Percentiles rank a stretch among this genome's conserved stretches.
phyloP scores from a whole-genome alignment of 2,888 invertebrate species.

The Watsonalla cultraria region DNA sequence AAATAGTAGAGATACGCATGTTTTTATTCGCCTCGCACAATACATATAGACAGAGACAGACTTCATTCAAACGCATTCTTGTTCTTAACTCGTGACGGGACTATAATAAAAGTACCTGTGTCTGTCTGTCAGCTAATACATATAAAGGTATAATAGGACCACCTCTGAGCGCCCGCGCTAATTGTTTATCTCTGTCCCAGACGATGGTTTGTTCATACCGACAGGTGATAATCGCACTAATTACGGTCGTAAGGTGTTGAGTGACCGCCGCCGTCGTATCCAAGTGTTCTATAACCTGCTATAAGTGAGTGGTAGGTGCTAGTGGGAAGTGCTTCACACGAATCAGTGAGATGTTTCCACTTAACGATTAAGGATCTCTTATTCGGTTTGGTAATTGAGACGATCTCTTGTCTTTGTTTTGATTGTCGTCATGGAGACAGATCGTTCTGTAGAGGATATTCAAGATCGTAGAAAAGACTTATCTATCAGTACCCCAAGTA shows the following conservation, averaged over 20 bases:
- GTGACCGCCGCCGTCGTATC: conserved; percentile 7
- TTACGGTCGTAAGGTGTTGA: conserved; percentile 7
- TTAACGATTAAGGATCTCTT: neutral
- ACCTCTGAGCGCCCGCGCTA: conserved; percentile 35
- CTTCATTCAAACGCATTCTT: too few species aligned
- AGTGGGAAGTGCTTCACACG: neutral
- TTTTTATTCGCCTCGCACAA: too few species aligned
- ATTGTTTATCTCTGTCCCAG: conserved; percentile 28
- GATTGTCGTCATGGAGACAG: too few species aligned
- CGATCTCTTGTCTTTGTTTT: neutral
- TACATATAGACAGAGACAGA: too few species aligned
- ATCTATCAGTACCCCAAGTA: too few species aligned
- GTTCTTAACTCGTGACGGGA: too few species aligned
- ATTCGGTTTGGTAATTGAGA: neutral
- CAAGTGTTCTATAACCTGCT: neutral
- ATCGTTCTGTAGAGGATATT: too few species aligned
- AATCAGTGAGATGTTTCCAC: neutral
- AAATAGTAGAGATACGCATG: too few species aligned
- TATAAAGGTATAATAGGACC: conserved; percentile 21
- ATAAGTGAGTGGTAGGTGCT: neutral
- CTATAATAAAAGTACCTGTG: too few species aligned
- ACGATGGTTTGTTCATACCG: conserved; percentile 12
- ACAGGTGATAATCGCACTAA: conserved; percentile 16
- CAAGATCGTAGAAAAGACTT: too few species aligned
- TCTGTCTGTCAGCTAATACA: neutral